Conservation (phyloP, 2,113 vertebrate genomes). For the Odocoileus hemionus region DNA sequence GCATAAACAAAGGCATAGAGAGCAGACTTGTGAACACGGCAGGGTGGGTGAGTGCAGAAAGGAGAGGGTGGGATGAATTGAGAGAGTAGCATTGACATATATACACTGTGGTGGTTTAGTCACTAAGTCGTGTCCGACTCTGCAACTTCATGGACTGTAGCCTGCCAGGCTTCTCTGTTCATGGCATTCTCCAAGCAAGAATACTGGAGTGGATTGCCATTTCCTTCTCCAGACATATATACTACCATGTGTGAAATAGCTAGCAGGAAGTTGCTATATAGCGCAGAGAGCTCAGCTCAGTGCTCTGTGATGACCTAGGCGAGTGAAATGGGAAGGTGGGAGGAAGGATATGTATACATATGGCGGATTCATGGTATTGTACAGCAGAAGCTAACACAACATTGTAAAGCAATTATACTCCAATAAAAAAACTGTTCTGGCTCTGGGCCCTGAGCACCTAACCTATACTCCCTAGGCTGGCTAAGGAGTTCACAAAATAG, state of each 20-base stretch:
- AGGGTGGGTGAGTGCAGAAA: background rate
- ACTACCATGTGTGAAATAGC: background rate
- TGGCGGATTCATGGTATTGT: background rate
- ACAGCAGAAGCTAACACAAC: background rate
- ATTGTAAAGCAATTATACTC: background rate
- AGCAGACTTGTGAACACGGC: background rate
- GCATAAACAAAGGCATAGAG: background rate
- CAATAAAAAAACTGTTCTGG: background rate
- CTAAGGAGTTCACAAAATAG: background rate
- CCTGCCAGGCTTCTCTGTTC: background rate
- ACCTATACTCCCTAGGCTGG: background rate
- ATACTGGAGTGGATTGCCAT: background rate
- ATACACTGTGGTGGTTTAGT: background rate
- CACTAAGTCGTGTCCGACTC: rapidly evolving
- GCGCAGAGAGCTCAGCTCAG: background rate
- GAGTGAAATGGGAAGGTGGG: background rate
- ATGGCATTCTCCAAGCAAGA: background rate
- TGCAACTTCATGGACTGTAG: background rate
- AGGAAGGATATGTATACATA: background rate
- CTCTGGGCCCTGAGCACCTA: background rate
- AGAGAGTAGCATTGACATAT: background rate
- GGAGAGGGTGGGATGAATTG: background rate
- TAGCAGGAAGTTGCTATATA: background rate
- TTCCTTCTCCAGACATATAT: background rate
- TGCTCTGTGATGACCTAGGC: background rate